Evolutionary conservation across 23 tunicate species (phyloP), one percentile per base, ranked within the genome.

Genomic region (Phallusia fumigata): DNA sequence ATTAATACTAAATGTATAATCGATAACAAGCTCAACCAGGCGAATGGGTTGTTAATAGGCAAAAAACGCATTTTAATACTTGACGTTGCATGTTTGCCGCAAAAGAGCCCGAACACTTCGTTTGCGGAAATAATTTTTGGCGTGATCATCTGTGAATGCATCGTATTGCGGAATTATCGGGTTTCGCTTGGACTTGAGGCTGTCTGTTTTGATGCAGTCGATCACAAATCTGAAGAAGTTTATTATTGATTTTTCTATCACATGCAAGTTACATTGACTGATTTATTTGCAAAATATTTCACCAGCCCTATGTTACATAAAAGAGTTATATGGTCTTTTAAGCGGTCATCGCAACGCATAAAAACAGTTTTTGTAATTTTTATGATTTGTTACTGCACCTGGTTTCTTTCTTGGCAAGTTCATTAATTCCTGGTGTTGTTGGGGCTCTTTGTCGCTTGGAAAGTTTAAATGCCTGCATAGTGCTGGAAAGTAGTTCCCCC

Each of bases 131-230:
- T 90, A 90, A 10, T 77, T 77, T 65, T 81, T 81, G 0, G 95
- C 89, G 65, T 90, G 95, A 32, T 32, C 73, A 52, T 90, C 95
- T 21, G 86, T 65, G 44, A 90, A 52, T 0, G 95, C 95, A 35
- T 90, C 86, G 82, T 90, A 90, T 35, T 65, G 73, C 0, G 95
- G 95, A 26, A 90, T 90, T 33, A 90, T 85, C 31, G 95, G 95
- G 24, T 82, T 65, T 35, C 86, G 65, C 32, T 79, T 78, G 0
- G 83, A 73, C 47, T 90, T 90, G 78, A 85, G 35, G 15, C 77
- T 81, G 81, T 90, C 95, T 15, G 86, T 64, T 24, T 89, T 76
- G 33, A 90, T 73, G 34, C 82, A 90, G 82, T 90, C 95, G n/a
- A 90, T 52, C n/a, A 90, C 84, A 77, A 85, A 90, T 34, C 95